These are phyloP conservation scores for Sebastes miniatus DNA, from an alignment of 2,797 vertebrate genomes.

Conservation along the genomic window DNA sequence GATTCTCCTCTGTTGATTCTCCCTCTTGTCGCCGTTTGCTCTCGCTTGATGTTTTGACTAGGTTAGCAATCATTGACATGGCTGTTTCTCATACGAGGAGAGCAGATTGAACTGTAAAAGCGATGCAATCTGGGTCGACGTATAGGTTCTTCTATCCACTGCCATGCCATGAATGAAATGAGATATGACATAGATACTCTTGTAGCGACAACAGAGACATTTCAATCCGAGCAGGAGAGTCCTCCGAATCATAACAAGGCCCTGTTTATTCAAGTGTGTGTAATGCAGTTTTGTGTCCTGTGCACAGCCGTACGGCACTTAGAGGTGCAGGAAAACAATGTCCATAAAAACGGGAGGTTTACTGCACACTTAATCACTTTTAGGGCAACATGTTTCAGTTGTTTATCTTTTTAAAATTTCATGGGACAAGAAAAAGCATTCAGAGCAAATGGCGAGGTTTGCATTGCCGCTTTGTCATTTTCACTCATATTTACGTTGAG, in stretches of 20 bases:
- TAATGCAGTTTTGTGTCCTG: neutral
- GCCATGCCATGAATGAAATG: slow-evolving; percentile 29
- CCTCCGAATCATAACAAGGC: neutral
- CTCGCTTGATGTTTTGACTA: slow-evolving; percentile 59
- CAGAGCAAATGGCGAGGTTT: slow-evolving; percentile 3
- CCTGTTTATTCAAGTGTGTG: slow-evolving; percentile 36
- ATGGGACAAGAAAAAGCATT: slow-evolving; percentile 60
- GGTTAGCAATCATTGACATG: slow-evolving; percentile 58
- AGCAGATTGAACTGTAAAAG: slow-evolving; percentile 47
- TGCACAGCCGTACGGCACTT: neutral
- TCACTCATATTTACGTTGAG: slow-evolving; percentile 46
- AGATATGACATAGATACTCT: slow-evolving; percentile 44
- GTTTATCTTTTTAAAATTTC: slow-evolving; percentile 70
- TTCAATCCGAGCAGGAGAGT: slow-evolving; percentile 34
- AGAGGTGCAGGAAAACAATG: slow-evolving; percentile 46
- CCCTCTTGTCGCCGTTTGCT: slow-evolving; percentile 54
- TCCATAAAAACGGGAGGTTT: slow-evolving; percentile 22
- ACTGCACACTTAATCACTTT: slow-evolving; percentile 46
- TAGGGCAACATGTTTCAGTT: slow-evolving; percentile 49
- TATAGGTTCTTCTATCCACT: slow-evolving; percentile 26
- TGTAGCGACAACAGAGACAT: neutral
- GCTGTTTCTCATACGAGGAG: slow-evolving; percentile 13
- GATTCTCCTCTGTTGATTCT: slow-evolving; percentile 66
- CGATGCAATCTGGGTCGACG: slow-evolving; percentile 11
- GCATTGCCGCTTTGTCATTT: slow-evolving; percentile 25